These are phyloP conservation scores for mouse (Mus musculus) DNA, from an alignment of 2,113 vertebrate genomes.

Conservation along the genomic window GRCm39 chr13:101728501-101729000, in stretches of 20 bases:
- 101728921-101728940: conserved; percentile 10
- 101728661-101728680: background rate
- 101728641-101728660: background rate
- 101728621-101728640: background rate
- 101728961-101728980: background rate
- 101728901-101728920: background rate
- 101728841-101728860: background rate
- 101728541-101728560: conserved; percentile 49
- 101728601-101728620: conserved; percentile 23
- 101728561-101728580: background rate
- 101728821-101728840: conserved; percentile 39
- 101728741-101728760: conserved; percentile 27
- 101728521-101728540: background rate
- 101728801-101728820: conserved; percentile 23
- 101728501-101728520: background rate
- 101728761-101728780: background rate
- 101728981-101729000: background rate
- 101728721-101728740: background rate
- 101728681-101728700: background rate
- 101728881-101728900: background rate
- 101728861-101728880: background rate
- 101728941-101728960: background rate
- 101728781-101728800: background rate
- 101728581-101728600: conserved; percentile 29
- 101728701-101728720: background rate